A percentile compares a stretch with the other conserved stretches of the same genome.
Conservation (phyloP, 92 coral and sea anemone genomes). For the Zoanthus sansibaricus region DNA sequence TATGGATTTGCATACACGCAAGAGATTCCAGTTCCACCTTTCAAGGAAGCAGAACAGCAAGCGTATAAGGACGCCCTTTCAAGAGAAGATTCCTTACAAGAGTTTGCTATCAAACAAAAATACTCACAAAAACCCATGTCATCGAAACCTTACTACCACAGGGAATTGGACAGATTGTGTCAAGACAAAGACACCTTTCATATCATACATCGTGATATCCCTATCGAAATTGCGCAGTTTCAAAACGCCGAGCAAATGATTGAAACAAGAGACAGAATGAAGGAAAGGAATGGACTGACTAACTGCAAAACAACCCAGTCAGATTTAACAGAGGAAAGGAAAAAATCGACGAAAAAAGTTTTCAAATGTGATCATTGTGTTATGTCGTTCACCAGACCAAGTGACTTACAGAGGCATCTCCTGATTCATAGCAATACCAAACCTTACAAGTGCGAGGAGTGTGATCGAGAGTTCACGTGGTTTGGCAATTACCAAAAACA, state of each 20-base stretch:
- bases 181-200: conserved; percentile 21
- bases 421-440: conserved; percentile 90
- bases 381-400: conserved; percentile 96
- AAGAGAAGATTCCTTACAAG: background rate
- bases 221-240: conserved; percentile 39
- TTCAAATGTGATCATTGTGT: conserved; percentile 90
- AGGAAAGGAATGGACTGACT: background rate
- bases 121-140: background rate
- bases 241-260: conserved; percentile 38
- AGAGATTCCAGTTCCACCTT: conserved; percentile 17
- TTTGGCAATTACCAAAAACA: conserved; percentile 98
- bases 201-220: conserved; percentile 21
- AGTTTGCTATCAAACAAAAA: conserved; percentile 22
- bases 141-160: background rate
- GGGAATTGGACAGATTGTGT: conserved; percentile 6
- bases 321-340: conserved; percentile 18
- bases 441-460: conserved; percentile 95
- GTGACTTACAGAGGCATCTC: conserved; percentile 94
- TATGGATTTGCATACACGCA: background rate
- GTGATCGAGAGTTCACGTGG: conserved; percentile 99
- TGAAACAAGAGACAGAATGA: conserved; percentile 19
- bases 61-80: background rate
- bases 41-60: background rate
- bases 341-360: conserved; percentile 64
- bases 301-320: background rate